phyloP scores from a whole-genome alignment of 2,888 invertebrate genomes.

The Chaitophorus viminalis region DNA sequence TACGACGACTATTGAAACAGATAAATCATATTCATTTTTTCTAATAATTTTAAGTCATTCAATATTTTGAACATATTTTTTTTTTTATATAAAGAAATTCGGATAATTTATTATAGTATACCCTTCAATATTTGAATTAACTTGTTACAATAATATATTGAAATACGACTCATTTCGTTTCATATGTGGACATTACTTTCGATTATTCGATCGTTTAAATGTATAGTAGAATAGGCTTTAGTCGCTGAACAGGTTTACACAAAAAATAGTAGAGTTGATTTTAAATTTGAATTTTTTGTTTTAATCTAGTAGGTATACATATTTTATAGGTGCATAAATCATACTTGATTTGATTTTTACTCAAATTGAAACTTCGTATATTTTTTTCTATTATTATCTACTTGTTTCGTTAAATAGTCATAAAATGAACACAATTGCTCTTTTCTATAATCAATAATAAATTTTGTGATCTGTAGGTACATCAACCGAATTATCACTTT shows the following conservation, averaged over 20 bases:
- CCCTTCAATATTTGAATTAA: neutral
- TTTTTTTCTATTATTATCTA: too few species aligned
- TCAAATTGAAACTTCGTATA: neutral
- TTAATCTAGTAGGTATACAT: too few species aligned
- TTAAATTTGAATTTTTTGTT: neutral
- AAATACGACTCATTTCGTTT: neutral
- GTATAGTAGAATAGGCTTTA: neutral
- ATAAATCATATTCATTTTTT: too few species aligned
- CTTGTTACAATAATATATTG: neutral
- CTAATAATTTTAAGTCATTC: neutral
- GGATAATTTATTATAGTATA: neutral
- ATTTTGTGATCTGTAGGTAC: too few species aligned
- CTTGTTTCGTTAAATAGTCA: too few species aligned
- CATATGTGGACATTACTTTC: neutral
- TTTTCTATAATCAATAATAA: too few species aligned
- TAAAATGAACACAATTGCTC: too few species aligned
- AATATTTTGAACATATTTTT: neutral
- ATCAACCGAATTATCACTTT: too few species aligned
- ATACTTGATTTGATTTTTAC: neutral
- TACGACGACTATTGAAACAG: too few species aligned
- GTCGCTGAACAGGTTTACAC: neutral
- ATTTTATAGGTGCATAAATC: too few species aligned
- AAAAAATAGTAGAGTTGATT: neutral
- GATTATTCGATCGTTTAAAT: neutral
- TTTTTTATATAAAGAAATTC: neutral